Percentiles rank a stretch among this genome's conserved stretches.
These are phyloP conservation scores for Pogonomyrmex barbatus DNA, from an alignment of 1,140 invertebrate genomes.

Conservation along the genomic window DNA sequence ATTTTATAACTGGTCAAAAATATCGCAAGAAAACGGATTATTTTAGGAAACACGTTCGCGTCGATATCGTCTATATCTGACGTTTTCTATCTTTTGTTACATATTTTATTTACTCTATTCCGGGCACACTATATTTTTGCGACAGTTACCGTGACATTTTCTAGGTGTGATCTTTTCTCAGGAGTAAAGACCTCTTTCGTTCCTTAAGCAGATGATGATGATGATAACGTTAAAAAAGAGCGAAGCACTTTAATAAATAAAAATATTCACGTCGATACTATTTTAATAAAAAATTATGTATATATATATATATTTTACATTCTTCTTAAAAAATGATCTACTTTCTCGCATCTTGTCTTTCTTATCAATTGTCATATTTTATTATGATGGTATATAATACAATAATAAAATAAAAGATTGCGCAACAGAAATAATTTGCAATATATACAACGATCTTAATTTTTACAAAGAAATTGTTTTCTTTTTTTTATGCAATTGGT, in stretches of 20 bases:
- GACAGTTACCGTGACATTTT: background rate
- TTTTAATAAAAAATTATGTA: conserved; percentile 1
- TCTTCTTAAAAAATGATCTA: too few species aligned
- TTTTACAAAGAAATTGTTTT: too few species aligned
- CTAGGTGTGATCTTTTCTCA: conserved; percentile 1
- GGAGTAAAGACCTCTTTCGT: conserved; percentile 8
- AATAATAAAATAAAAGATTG: too few species aligned
- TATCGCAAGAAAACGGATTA: background rate
- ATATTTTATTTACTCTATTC: conserved; percentile 45
- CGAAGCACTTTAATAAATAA: background rate
- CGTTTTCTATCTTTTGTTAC: background rate
- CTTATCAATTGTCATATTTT: too few species aligned
- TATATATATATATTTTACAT: too few species aligned
- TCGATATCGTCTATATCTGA: conserved; percentile 21
- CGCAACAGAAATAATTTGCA: too few species aligned
- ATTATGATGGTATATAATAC: too few species aligned
- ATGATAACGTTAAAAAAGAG: background rate
- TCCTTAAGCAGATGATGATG: background rate
- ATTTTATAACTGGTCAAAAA: background rate
- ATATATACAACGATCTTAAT: too few species aligned
- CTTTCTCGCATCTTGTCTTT: too few species aligned
- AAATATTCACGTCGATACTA: background rate
- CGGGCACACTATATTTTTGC: background rate
- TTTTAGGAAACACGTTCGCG: background rate
- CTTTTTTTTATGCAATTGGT: too few species aligned